Base-by-base conservation (phyloP, 1,140 invertebrate species). In the Myzus persicae region DNA sequence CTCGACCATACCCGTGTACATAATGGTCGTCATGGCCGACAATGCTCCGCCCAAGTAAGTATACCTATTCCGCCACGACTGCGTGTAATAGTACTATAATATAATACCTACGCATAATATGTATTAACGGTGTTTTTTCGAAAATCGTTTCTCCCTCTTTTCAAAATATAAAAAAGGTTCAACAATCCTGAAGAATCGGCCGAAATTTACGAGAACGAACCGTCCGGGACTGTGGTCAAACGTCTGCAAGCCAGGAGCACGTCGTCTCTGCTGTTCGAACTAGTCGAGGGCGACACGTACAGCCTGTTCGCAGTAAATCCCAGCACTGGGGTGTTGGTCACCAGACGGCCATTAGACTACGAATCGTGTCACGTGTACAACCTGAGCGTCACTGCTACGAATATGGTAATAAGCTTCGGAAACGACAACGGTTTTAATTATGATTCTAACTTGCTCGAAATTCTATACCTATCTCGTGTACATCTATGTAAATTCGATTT, bases 21-120 rank as follows among this genome's bases (percentile, higher is more conserved):
- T 99, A 31, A 96, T 97, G 94, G 96, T 99, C 22, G 98, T 98
- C 0, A 98, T 98, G 96, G 97, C 98, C 0, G 98, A 98, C 94
- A 98, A 98, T 95, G 97, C 98, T 91, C 97, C 98, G 38, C 98
- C 98, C 5, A 96, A 96, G 95, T 96, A 94, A 93, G 36, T 92
- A 40, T 48, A 44, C 42, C 42, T 44, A 48, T 6, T 24, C 4
- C 18, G 20, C 22, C 11, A n/a, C 4, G 59, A 31, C 31, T 14
- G 59, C 31, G 11, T 76, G n/a, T 14, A 76, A 26, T 76, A 76
- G 59, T 18, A 11, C 4, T n/a, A 18, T n/a, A n/a, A 51, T 18
- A 59, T 59, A 59, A 76, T 76, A 31, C 1, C 8, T 6, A 67
- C 59, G 2, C 26, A 14, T 14, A 14, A 31, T 67, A 14, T 82